phyloP scores from a whole-genome alignment of 2,888 invertebrate species.

The Thelaira solivaga region DNA sequence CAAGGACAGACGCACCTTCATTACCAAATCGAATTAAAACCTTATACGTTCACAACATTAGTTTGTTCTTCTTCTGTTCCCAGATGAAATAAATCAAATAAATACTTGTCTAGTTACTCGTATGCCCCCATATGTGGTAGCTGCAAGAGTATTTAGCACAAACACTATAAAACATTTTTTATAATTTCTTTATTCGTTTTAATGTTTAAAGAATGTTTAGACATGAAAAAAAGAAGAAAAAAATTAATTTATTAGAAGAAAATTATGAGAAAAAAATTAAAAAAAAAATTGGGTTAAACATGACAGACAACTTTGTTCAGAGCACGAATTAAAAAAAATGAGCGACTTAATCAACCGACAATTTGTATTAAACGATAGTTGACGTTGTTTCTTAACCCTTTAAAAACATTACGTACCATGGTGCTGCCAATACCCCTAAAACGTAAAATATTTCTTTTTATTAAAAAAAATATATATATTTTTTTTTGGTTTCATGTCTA shows the following conservation, averaged over 20 bases:
- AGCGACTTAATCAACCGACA: conserved; percentile 27
- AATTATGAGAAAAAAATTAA: not conserved
- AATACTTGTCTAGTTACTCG: not conserved
- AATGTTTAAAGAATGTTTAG: not conserved
- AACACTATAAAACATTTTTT: conserved; percentile 35
- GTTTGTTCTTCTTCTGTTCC: conserved; percentile 6
- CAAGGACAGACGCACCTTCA: conserved; percentile 36
- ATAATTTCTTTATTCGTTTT: conserved; percentile 49
- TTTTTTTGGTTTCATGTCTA: not conserved
- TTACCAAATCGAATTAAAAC: not conserved
- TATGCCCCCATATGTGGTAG: conserved; percentile 16
- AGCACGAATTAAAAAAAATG: not conserved
- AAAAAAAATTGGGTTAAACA: conserved; percentile 50
- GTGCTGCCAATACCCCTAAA: not conserved
- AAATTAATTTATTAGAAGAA: not conserved
- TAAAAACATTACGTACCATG: not conserved
- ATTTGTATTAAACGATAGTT: conserved; percentile 45
- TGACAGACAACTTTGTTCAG: conserved; percentile 39
- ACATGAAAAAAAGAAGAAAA: not conserved
- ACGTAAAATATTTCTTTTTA: too few relatives aligned
- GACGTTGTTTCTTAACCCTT: conserved; percentile 49
- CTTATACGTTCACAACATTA: too few relatives aligned
- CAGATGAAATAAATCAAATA: not conserved
- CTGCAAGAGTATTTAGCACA: conserved; percentile 49
- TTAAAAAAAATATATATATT: too few relatives aligned